These are phyloP conservation scores for Sorex maritimensis DNA, from an alignment of 2,797 vertebrate species.

Conservation along the genomic window DNA sequence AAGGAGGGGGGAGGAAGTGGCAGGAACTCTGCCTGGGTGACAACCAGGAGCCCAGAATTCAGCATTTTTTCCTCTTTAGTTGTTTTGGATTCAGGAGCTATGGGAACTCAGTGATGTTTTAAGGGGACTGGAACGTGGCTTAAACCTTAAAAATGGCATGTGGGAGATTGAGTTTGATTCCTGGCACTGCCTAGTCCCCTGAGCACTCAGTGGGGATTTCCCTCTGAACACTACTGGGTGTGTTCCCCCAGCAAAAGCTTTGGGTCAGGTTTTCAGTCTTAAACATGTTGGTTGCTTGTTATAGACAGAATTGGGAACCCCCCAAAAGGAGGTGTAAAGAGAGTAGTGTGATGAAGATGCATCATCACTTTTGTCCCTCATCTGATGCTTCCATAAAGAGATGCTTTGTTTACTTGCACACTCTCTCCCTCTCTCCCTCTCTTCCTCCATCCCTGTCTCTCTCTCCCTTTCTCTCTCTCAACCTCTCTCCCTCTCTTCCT, in stretches of 20 bases:
- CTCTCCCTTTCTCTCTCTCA: no score
- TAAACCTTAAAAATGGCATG: no score
- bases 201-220: no score
- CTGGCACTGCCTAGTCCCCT: no score
- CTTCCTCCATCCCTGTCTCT: no score
- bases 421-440: no score
- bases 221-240: no score
- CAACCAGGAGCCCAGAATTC: neutral
- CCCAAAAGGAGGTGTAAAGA: neutral
- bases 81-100: slow-evolving; percentile 11
- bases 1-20: neutral
- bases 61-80: neutral
- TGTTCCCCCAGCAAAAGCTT: no score
- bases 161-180: no score
- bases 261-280: slow-evolving; percentile 57
- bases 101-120: slow-evolving; percentile 46
- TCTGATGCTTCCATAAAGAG: neutral
- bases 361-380: neutral
- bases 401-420: no score
- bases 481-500: no score
- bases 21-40: neutral
- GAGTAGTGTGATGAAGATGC: neutral
- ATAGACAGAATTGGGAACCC: slow-evolving; percentile 6
- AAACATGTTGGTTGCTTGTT: neutral
- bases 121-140: neutral